Evolutionary conservation across 2,113 vertebrate species (phyloP).

Genomic region (Istiophorus platypterus): DNA sequence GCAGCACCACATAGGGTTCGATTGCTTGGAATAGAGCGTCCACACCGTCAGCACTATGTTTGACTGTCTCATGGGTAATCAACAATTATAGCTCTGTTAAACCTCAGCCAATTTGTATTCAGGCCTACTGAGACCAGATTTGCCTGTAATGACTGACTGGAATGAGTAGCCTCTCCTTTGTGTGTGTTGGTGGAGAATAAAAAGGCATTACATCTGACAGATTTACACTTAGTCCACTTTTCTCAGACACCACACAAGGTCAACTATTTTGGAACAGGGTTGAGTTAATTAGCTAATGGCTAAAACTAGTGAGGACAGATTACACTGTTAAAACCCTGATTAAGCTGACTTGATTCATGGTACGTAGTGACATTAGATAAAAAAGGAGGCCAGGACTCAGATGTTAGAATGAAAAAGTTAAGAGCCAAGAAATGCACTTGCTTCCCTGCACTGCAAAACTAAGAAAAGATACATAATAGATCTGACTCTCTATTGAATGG

Average conservation of each 20-base stretch:
- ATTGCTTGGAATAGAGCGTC: conserved; percentile 23
- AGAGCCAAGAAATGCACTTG: background rate
- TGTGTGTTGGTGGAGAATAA: conserved; percentile 2
- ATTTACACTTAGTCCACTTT: conserved; percentile 35
- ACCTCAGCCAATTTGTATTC: conserved; percentile 58
- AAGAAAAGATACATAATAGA: background rate
- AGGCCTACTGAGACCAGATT: conserved; percentile 45
- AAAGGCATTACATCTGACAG: conserved; percentile 28
- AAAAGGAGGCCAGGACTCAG: background rate
- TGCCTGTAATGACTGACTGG: conserved; percentile 15
- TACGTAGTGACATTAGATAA: background rate
- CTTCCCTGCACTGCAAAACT: background rate
- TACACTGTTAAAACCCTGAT: conserved; percentile 38
- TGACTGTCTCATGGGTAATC: conserved; percentile 42
- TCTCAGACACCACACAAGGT: conserved; percentile 4
- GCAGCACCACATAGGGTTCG: conserved; percentile 22
- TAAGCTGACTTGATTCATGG: conserved; percentile 40
- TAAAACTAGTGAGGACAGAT: conserved; percentile 53
- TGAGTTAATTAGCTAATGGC: conserved; percentile 54
- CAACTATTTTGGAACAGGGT: conserved; percentile 39
- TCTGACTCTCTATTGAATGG: background rate
- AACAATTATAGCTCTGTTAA: conserved; percentile 10
- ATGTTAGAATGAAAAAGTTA: background rate
- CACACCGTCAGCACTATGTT: conserved; percentile 23
- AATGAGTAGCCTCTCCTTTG: conserved; percentile 37